Base-by-base conservation (phyloP, 2,888 invertebrate species). In the Orchesella flavescens region DNA sequence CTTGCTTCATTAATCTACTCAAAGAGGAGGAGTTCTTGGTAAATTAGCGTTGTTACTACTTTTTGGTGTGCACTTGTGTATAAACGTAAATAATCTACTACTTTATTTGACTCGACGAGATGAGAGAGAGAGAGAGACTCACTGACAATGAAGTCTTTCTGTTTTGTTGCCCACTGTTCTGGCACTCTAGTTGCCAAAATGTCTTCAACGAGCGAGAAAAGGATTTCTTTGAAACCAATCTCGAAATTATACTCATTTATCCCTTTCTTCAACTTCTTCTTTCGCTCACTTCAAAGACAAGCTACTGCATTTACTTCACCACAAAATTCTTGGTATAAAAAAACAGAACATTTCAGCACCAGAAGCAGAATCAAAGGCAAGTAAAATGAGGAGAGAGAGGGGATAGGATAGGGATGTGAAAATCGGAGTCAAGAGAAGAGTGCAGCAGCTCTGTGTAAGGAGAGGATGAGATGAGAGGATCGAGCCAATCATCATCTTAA, bases 171-270 rank as follows among this genome's bases (percentile, higher is more conserved):
- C 76, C 44, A 66, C 68, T 57, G 57, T 68, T 76, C 76, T 76
- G 44, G 76, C 57, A 55, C 76, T 55, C 66, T 68, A 68, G 76
- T 76, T 76, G 76, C 76, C 76, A 66, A 76, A 76, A 76, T 76
- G 76, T 76, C 76, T 76, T 76, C 55, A 76, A 68, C 66, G 43
- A 76, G 76, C 76, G 76, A 76, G 57, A 76, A 76, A 76, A 76
- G 13, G 76, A 76, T 66, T 76, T 76, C 76, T 55, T 66, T 68
- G 76, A 76, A 76, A 66, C 57, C 44, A 57, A 76, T 34, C 34
- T 66, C 21, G 68, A 66, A 76, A 68, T 76, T 65, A 76, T 57
- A 76, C 66, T 76, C 76, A 76, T 76, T 76, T 76, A 75, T 53
- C 65, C 44, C 55, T 46, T 43, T 57, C n/a, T 59, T 59, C 71